These are phyloP conservation scores for Cardiocondyla obscurior DNA, from an alignment of 1,140 invertebrate species.

Conservation along the genomic window DNA sequence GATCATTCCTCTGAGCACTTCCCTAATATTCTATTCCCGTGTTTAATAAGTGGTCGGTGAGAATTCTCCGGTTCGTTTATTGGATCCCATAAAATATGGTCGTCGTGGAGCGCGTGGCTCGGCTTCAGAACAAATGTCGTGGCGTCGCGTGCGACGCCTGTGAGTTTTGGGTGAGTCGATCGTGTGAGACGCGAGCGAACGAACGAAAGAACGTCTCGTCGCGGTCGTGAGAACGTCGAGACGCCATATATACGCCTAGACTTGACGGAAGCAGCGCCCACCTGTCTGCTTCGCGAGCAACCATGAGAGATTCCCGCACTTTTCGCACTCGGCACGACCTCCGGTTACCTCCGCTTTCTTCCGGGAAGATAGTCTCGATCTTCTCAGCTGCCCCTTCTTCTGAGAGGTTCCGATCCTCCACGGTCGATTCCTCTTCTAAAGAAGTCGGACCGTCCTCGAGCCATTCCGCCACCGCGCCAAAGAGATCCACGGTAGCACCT, in stretches of 20 bases:
- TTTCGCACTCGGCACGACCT: slow-evolving; percentile 4
- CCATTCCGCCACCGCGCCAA: neutral
- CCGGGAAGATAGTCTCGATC: slow-evolving; percentile 10
- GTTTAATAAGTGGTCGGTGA: slow-evolving; percentile 63
- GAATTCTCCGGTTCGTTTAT: slow-evolving; percentile 65
- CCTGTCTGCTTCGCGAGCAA: slow-evolving; percentile 39
- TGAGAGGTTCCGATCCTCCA: neutral
- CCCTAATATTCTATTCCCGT: slow-evolving; percentile 56
- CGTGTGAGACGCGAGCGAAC: slow-evolving; percentile 18
- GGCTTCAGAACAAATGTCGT: slow-evolving; percentile 41
- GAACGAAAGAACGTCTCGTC: slow-evolving; percentile 40
- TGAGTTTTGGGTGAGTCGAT: slow-evolving; percentile 4
- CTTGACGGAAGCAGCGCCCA: slow-evolving; percentile 42
- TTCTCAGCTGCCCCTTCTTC: slow-evolving; percentile 18
- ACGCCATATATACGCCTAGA: slow-evolving; percentile 25
- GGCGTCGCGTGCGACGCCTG: neutral
- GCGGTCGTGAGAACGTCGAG: slow-evolving; percentile 16
- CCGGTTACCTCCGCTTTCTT: neutral
- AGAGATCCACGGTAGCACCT: neutral
- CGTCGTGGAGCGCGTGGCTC: slow-evolving; percentile 64
- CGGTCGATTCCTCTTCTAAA: neutral
- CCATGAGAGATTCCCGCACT: slow-evolving; percentile 21
- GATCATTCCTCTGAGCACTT: slow-evolving; percentile 58
- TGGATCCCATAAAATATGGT: slow-evolving; percentile 70
- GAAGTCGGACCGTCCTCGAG: slow-evolving; percentile 1